phyloP scores from a whole-genome alignment of 2,113 vertebrate species.

The Gavia stellata region DNA sequence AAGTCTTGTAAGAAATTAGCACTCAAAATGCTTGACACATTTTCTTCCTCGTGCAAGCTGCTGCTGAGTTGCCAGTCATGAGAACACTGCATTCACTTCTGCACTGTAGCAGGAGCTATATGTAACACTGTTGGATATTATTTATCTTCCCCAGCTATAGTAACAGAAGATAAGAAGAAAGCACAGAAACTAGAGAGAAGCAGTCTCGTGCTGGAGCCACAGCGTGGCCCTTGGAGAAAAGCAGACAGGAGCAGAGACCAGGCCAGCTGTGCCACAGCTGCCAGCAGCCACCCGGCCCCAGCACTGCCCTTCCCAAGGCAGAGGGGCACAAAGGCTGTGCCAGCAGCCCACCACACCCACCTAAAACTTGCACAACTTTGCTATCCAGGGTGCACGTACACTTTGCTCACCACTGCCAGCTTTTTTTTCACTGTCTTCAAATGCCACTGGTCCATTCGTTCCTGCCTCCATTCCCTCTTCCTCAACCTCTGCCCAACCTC shows the following conservation, averaged over 20 bases:
- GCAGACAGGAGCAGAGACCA: neutral
- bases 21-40: neutral
- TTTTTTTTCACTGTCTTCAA: neutral
- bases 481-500: neutral
- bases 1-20: neutral
- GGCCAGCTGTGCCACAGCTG: neutral
- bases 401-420: neutral
- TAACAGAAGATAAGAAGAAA: neutral
- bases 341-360: neutral
- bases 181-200: neutral
- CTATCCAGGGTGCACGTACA: neutral
- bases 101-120: neutral
- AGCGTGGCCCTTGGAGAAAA: neutral
- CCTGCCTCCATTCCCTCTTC: neutral
- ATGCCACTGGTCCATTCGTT: neutral
- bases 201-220: accelerated
- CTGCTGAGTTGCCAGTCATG: neutral
- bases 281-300: neutral
- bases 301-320: neutral
- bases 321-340: neutral
- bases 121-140: neutral
- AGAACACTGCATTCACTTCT: neutral
- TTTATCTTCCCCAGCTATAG: neutral
- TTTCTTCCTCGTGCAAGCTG: neutral
- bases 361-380: neutral